Base-by-base conservation (phyloP, 2,113 vertebrate species). In the Pseudois nayaur region DNA sequence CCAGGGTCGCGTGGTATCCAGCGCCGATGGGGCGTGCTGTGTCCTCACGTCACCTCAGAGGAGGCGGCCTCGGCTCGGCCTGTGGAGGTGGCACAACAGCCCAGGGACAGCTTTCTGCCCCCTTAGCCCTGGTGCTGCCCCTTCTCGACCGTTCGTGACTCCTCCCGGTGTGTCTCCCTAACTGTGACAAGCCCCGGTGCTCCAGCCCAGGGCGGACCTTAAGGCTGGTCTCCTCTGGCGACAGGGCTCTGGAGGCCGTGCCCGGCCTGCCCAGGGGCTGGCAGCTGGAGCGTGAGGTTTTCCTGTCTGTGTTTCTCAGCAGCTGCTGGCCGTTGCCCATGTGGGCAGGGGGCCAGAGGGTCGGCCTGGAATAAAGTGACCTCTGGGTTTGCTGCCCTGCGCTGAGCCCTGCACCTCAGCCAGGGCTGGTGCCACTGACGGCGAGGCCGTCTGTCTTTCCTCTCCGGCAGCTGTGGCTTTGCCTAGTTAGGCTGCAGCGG, bases 41-140 rank as follows among this genome's bases (percentile, higher is more conserved):
- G 17, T 50, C 16, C 43, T 50, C 33, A 40, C 13, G 6, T 52
- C 33, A 1, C 9, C 76, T 10, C 45, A 40, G 17, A 62, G 45
- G 43, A 78, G 33, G 31, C 0, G 29, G 55, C 33, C 45, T 54
- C 11, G 4, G 55, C 1, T 33, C 7, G 6, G 71, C 0, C 0
- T 86, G 57, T 62, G 3, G 31, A 36, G 78, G 52, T 3, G 12
- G 40, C 55, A 14, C 4, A 1, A 6, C 23, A n/a, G 36, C 57
- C 29, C 15, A 13, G 67, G 57, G 36, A 31, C 13, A 2, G n/a
- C 54, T 15, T 14, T 21, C 50, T 55, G 50, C 81, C 50, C 59
- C 12, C 17, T 45, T 1, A 3, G 14, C 81, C 3, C n/a, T 14
- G 27, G 23, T 57, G 8, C 54, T 43, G 82, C 54, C 36, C 40